These are phyloP conservation scores for Parnassius orleans DNA, from an alignment of 2,888 invertebrate genomes.

Conservation along the genomic window DNA sequence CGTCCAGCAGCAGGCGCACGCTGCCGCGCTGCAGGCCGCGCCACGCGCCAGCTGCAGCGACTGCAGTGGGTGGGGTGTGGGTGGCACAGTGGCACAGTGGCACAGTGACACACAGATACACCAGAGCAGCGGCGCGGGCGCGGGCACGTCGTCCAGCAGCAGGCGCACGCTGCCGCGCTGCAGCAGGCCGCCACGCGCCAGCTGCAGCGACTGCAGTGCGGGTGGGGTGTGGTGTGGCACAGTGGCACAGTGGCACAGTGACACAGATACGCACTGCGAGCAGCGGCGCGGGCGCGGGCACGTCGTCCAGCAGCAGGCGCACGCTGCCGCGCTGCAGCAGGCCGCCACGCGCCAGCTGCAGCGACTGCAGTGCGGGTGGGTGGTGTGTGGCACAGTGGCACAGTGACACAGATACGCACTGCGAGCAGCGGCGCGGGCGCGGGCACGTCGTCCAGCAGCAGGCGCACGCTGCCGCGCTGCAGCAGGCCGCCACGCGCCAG, in stretches of 20 bases:
- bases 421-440: constrained; percentile 33
- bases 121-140: background rate
- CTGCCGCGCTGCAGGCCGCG: constrained; percentile 50
- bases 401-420: constrained; percentile 29
- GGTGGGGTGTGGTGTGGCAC: no score
- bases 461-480: constrained; percentile 50
- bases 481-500: constrained; percentile 53
- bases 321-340: constrained; percentile 26
- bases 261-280: constrained; percentile 30
- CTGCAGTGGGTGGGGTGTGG: constrained; percentile 36
- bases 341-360: constrained; percentile 33
- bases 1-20: constrained; percentile 42
- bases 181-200: background rate
- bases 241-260: no score
- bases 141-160: no score
- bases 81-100: no score
- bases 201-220: no score
- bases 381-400: no score
- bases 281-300: background rate
- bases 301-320: no score
- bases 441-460: constrained; percentile 33
- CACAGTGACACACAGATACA: background rate
- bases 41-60: constrained; percentile 53
- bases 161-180: no score
- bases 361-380: no score